Percentiles rank a stretch among this genome's conserved stretches.
phyloP scores from a whole-genome alignment of 2,888 invertebrate genomes.

The Platycnemis pennipes region DNA sequence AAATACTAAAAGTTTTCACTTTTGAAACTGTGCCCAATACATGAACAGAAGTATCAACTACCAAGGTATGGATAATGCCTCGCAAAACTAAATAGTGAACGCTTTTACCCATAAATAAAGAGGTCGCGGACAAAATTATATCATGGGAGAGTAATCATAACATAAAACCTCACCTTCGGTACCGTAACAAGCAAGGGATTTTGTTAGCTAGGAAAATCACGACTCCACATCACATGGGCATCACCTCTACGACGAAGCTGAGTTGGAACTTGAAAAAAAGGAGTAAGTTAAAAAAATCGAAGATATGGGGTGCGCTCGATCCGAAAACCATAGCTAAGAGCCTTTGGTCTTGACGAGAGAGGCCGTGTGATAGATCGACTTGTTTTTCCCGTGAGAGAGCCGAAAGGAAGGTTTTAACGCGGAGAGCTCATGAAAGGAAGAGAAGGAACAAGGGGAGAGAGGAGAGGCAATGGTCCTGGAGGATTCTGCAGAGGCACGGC shows the following conservation, averaged over 20 bases:
- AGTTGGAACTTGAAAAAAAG: background rate
- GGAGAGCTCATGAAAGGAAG: background rate
- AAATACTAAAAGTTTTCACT: too few relatives aligned
- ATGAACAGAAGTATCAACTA: too few relatives aligned
- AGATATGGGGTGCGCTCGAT: slow-evolving; percentile 9
- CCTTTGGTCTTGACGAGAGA: background rate
- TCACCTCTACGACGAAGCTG: background rate
- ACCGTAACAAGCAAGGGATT: background rate
- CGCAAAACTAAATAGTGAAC: too few relatives aligned
- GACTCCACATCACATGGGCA: too few relatives aligned
- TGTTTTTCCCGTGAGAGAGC: slow-evolving; percentile 61
- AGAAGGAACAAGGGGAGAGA: background rate
- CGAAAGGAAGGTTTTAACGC: background rate
- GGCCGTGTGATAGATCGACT: slow-evolving; percentile 45
- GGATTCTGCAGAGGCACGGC: slow-evolving; percentile 32
- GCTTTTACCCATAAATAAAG: too few relatives aligned
- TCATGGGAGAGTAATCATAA: background rate
- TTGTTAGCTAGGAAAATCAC: background rate
- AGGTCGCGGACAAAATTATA: background rate
- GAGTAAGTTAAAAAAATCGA: background rate
- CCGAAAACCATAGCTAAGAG: slow-evolving; percentile 54
- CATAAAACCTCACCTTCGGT: background rate
- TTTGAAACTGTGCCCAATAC: too few relatives aligned
- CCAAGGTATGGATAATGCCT: too few relatives aligned
- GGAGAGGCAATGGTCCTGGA: slow-evolving; percentile 16